Evolutionary conservation across 1,140 invertebrate species (phyloP), one percentile per base, ranked within the genome.

Genomic region (Rhyacophila brunnea): DNA sequence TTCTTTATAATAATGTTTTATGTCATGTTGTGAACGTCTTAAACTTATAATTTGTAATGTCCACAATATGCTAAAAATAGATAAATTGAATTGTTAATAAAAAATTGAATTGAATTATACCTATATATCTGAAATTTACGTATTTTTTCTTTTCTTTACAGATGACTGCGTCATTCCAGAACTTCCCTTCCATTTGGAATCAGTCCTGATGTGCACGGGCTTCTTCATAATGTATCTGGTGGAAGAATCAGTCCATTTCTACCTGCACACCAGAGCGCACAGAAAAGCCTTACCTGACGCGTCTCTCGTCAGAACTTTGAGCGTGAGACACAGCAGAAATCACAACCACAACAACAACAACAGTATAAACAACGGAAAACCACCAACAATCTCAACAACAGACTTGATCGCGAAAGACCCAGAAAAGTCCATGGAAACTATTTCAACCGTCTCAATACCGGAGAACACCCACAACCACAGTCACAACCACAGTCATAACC

Each of bases 211-310:
- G 74, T 89, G 87, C 71, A 68, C 74, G 28, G 88, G 92, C 9
- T 94, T 95, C 72, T 93, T 93, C 70, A 75, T 89, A 5, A 91
- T 95, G 81, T 93, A 91, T 67, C 74, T 93, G 13, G 82, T 93
- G 1, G 92, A 95, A 68, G 91, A 93, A 70, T 69, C 88, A 11
- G 88, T 93, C 1, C 89, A 93, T 65, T 68, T 81, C 4, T 87
- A 86, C 67, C 72, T 90, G 10, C 80, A 82, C 62, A 65, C 68
- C 5, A 73, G 55, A 11, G 34, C 53, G 23, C 18, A 23, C 9
- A 15, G n/a, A 5, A 44, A 78, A 18, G 19, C 38, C 9, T 32
- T 77, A 14, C 77, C 69, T 23, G 68, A 60, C 44, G 68, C 68
- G 56, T 74, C 61, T 46, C 74, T 77, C 43, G 79, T 75, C 67